Evolutionary conservation across 2,888 invertebrate species (phyloP), one percentile per base, ranked within the genome.

Genomic region (Pristionchus exspectatus): DNA sequence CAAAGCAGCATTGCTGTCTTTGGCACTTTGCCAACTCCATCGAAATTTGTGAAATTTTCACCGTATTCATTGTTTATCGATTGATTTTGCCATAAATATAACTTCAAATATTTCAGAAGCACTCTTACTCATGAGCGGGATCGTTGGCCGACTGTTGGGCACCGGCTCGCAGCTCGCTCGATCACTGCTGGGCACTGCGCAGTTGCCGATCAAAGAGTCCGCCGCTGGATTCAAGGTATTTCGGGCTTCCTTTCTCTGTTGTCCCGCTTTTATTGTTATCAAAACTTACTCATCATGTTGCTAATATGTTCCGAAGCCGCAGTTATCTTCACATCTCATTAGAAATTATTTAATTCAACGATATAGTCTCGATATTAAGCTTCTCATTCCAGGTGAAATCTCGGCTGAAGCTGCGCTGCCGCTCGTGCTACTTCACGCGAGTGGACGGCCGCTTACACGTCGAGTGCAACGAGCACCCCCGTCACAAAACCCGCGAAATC

Each of bases 361-460:
- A 50, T 50, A 50, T 50, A 50, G 2, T 5, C 10, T 66, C 24
- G n/a, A 3, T 66, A 66, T 18, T 1, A 69, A 27, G 1, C 24
- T n/a, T n/a, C 24, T 7, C 30, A 10, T 27, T 33, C 44, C 63
- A 93, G 92, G 93, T 93, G 10, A 93, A 93, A 88, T 91, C 92
- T 2, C 91, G 91, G 24, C 92, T 93, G 91, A 94, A 94, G 90
- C 91, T 93, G 16, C 92, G 93, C 27, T 94, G 94, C 72, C 91
- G 92, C 18, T 91, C 91, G 56, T 94, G 94, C 86, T 94, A 91
- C 89, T 93, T 94, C 90, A 88, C 92, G 14, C 92, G 94, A n/a
- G 93, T 93, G 59, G 91, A 93, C 74, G 94, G 94, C 14, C 93
- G 94, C 44, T 90, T 94, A 21, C 94, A 94, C 89, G 94, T 94